phyloP scores from a whole-genome alignment of 2,888 invertebrate species.

The Erebia ligea region DNA sequence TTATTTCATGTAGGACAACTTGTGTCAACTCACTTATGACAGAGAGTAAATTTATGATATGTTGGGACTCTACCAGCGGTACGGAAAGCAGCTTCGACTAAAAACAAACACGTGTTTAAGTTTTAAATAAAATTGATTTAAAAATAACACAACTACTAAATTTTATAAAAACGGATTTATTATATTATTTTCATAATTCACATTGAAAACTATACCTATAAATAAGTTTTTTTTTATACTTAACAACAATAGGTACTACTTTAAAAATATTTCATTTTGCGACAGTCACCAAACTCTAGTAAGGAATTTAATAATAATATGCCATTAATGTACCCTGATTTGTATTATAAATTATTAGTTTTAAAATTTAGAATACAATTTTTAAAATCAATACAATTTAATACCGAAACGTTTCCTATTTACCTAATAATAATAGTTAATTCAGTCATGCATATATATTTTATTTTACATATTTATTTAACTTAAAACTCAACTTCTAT shows the following conservation, averaged over 20 bases:
- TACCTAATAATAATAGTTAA: not conserved
- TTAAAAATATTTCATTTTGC: conserved; percentile 29
- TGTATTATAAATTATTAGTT: conserved; percentile 6
- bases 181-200: conserved; percentile 23
- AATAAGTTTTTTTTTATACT: conserved; percentile 30
- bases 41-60: too few species aligned
- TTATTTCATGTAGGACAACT: too few species aligned
- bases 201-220: conserved; percentile 28
- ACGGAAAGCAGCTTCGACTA: too few species aligned
- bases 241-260: conserved; percentile 34
- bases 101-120: too few species aligned
- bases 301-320: conserved; percentile 20
- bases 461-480: conserved; percentile 5
- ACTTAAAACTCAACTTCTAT: not conserved
- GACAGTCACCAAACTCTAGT: conserved; percentile 18
- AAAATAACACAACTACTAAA: conserved; percentile 5
- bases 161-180: conserved; percentile 31
- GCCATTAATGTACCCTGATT: conserved; percentile 32
- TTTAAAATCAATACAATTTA: conserved; percentile 12
- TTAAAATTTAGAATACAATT: conserved; percentile 1
- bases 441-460: conserved; percentile 17
- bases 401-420: conserved; percentile 13
- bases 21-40: too few species aligned
- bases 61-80: too few species aligned
- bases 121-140: not conserved